These are phyloP conservation scores for Drosophila auraria DNA, from an alignment of 1,140 invertebrate species.

Conservation along the genomic window DNA sequence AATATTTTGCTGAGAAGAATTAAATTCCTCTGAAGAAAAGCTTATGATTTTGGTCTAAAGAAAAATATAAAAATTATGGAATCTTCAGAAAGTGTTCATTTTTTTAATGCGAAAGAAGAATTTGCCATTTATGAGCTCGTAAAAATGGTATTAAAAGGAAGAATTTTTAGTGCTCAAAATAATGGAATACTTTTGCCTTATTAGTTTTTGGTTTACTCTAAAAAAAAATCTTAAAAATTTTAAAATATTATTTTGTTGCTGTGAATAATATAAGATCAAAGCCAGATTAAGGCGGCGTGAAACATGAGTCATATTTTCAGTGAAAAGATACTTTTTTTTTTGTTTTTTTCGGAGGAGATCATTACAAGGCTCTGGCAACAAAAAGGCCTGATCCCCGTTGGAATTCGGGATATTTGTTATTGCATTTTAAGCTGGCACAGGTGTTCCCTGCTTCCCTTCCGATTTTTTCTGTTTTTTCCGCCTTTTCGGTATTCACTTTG, in stretches of 20 bases:
- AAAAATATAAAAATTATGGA: background rate
- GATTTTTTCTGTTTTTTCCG: slow-evolving; percentile 16
- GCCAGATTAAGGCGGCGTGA: too few relatives aligned
- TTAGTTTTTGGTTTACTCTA: background rate
- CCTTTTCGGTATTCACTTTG: slow-evolving; percentile 1
- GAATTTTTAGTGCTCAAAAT: background rate
- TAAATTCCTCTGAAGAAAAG: background rate
- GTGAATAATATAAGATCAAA: background rate
- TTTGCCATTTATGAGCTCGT: background rate
- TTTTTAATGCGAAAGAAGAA: background rate
- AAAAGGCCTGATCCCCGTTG: slow-evolving; percentile 1
- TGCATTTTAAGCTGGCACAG: slow-evolving; percentile 11
- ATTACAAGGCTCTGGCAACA: background rate
- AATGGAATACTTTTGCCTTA: background rate
- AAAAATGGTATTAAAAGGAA: too few relatives aligned
- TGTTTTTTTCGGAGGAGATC: background rate
- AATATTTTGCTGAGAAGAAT: too few relatives aligned
- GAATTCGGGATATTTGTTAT: slow-evolving; percentile 20
- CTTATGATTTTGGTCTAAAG: too few relatives aligned
- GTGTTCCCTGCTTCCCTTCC: slow-evolving; percentile 19
- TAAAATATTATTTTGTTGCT: background rate
- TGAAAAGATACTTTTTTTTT: background rate
- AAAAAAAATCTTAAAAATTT: background rate
- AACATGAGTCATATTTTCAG: slow-evolving; percentile 4
- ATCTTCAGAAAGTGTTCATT: too few relatives aligned